A percentile compares a stretch with the other conserved stretches of the same genome.
These are phyloP conservation scores for Rallus limicola DNA, from an alignment of 2,113 vertebrate genomes.

Conservation along the genomic window DNA sequence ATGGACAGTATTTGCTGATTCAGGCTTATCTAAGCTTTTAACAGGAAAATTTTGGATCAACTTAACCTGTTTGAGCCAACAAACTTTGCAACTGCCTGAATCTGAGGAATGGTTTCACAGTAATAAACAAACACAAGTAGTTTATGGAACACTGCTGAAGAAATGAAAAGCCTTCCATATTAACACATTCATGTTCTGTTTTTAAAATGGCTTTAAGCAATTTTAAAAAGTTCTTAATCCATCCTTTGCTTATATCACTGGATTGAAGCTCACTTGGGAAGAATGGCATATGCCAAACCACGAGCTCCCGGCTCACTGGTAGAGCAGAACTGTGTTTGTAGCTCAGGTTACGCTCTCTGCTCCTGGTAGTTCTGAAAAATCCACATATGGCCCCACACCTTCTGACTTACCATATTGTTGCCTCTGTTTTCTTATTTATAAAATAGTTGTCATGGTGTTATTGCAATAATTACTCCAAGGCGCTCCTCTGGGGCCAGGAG, in stretches of 20 bases:
- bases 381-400: neutral
- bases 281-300: neutral
- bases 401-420: neutral
- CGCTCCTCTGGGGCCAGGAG: neutral
- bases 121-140: conserved; percentile 21
- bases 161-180: neutral
- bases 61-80: neutral
- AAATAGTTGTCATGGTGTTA: neutral
- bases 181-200: neutral
- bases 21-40: conserved; percentile 55
- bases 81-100: neutral
- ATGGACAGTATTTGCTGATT: conserved; percentile 63
- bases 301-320: neutral
- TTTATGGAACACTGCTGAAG: neutral
- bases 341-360: neutral
- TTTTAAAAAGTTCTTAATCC: neutral
- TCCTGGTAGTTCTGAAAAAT: neutral
- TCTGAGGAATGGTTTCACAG: neutral
- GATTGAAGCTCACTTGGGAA: neutral
- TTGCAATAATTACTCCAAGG: neutral
- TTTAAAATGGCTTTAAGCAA: neutral
- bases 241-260: neutral
- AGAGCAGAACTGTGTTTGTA: neutral
- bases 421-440: neutral
- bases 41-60: conserved; percentile 46